Base-by-base conservation (phyloP, 2,888 invertebrate genomes). In the Drosophila melanosoma region DNA sequence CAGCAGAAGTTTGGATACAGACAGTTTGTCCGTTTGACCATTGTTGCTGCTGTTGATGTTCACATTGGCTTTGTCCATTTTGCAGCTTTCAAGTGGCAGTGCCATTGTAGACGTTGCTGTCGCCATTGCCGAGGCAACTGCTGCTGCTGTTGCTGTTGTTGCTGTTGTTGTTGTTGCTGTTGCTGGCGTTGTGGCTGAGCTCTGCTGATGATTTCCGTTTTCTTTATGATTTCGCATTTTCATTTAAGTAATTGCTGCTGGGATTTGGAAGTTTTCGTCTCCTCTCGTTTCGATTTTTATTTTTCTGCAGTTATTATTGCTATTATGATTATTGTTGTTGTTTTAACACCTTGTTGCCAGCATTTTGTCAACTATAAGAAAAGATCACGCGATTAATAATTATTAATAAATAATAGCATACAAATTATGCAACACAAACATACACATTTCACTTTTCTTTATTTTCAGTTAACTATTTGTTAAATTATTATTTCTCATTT, bases 181-280 rank as follows among this genome's bases (percentile, higher is more conserved):
- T 71, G 73, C n/a, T 67, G 75, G 72, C 71, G 76, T 73, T 67
- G 70, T 74, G 51, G 73, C 79, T 71, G 79, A 73, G 69, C 73
- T 79, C 81, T 82, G 87, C 79, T 87, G 85, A 79, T 89, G 87
- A 83, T 87, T 89, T 83, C 81, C 81, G 81, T 76, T 84, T 82
- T 90, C 83, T 81, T 90, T 86, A 76, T 90, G 90, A 78, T 88
- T 88, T 75, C 89, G 87, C 90, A 87, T 90, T 87, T 87, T 88
- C 87, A 82, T 82, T 81, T 85, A 84, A 82, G 76, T 86, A 82
- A 82, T 81, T 79, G 68, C 71, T 76, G 64, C 53, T 69, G 63
- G 62, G 60, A 66, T 69, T 65, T 67, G 54, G 51, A 17, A 64
- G 61, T 73, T 79, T 74, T 69, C 58, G 58, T 51, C 38, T 64